Conservation (phyloP, 2,888 invertebrate genomes). For the Cylindroiulus punctatus region DNA sequence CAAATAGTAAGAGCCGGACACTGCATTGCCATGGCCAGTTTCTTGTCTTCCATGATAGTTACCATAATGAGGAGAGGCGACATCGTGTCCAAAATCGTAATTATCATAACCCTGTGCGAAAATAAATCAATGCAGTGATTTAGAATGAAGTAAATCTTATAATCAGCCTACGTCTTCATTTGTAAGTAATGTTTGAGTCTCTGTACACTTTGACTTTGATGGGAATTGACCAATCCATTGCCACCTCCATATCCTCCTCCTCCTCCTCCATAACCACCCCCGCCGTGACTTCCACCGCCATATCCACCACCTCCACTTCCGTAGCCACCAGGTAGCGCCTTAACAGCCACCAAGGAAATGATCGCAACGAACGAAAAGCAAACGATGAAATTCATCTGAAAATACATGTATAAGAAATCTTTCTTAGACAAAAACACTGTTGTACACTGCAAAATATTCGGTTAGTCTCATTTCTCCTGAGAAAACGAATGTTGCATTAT, state of each 20-base stretch:
- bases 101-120: constrained; percentile 44
- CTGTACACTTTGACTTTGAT: constrained; percentile 47
- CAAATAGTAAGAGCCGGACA: constrained; percentile 54
- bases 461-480: no score
- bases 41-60: constrained; percentile 56
- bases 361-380: not conserved
- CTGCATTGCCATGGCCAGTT: constrained; percentile 53
- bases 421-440: not conserved
- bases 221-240: constrained; percentile 36
- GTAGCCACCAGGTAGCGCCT: constrained; percentile 22
- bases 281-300: not conserved
- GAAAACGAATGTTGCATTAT: no score
- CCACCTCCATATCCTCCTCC: constrained; percentile 36
- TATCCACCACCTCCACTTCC: constrained; percentile 37
- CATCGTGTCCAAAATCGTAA: constrained; percentile 56
- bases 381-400: constrained; percentile 30
- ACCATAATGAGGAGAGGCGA: constrained; percentile 54
- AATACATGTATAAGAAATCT: not conserved
- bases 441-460: not conserved
- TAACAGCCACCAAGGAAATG: not conserved
- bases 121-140: not conserved
- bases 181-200: not conserved
- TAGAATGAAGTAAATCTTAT: not conserved
- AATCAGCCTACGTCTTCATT: not conserved
- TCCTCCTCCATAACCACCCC: not conserved